phyloP scores from a whole-genome alignment of 92 coral and sea anemone species.

The Zoanthus sociatus region DNA sequence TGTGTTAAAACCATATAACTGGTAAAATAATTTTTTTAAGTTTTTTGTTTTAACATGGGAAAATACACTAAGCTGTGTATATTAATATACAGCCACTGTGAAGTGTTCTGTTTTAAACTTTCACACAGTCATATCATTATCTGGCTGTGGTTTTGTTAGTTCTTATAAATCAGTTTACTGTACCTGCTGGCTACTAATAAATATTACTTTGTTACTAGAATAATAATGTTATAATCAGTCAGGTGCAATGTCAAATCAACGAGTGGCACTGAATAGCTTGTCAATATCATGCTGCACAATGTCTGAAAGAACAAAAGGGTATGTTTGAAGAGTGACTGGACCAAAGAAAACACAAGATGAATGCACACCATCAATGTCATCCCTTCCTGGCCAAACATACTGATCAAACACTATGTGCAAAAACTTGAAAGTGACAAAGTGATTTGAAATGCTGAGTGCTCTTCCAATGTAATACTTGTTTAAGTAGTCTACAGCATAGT shows the following conservation, averaged over 20 bases:
- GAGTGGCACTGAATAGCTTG: slow-evolving; percentile 37
- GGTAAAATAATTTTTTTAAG: neutral
- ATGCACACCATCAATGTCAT: slow-evolving; percentile 47
- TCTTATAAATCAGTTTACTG: neutral
- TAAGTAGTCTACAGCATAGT: slow-evolving; percentile 57
- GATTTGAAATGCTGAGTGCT: slow-evolving; percentile 37
- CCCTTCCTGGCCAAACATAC: slow-evolving; percentile 44
- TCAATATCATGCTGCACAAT: slow-evolving; percentile 38
- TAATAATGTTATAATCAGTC: slow-evolving; percentile 24
- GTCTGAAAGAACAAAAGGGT: slow-evolving; percentile 29
- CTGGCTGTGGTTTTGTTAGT: slow-evolving; percentile 23
- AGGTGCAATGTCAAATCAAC: slow-evolving; percentile 7
- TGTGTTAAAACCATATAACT: slow-evolving; percentile 23
- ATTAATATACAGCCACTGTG: slow-evolving; percentile 35
- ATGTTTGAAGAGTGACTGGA: slow-evolving; percentile 29
- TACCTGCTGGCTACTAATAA: slow-evolving; percentile 24
- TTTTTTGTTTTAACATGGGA: slow-evolving; percentile 15
- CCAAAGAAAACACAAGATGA: slow-evolving; percentile 42
- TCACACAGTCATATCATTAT: neutral
- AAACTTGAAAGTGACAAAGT: slow-evolving; percentile 33
- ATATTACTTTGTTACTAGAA: slow-evolving; percentile 6
- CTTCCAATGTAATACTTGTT: slow-evolving; percentile 32
- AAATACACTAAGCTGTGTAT: slow-evolving; percentile 19
- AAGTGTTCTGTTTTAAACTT: slow-evolving; percentile 17
- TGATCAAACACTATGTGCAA: slow-evolving; percentile 33